Percentiles rank a stretch among this genome's conserved stretches.
These are phyloP conservation scores for Petroica traversi DNA, from an alignment of 2,113 vertebrate genomes.

Conservation along the genomic window DNA sequence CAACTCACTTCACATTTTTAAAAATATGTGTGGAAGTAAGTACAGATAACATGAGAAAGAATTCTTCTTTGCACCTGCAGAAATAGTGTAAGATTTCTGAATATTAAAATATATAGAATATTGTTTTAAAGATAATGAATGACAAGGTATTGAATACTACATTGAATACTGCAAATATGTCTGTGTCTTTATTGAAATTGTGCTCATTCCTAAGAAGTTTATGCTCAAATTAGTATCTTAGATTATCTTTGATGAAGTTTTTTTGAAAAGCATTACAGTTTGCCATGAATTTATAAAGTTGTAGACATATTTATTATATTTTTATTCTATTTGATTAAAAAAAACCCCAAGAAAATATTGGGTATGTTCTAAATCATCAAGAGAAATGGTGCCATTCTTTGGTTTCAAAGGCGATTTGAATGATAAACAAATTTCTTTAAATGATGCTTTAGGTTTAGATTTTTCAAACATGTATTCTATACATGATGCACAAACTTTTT, in stretches of 20 bases:
- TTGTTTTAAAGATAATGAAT: not conserved
- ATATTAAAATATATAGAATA: not conserved
- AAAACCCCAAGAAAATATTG: not conserved
- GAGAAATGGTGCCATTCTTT: not conserved
- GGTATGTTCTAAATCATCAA: not conserved
- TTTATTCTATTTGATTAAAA: not conserved
- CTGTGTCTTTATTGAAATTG: not conserved
- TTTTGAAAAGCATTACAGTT: not conserved
- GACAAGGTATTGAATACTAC: not conserved
- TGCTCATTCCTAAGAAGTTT: not conserved
- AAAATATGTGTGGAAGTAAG: not conserved
- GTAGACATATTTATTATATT: not conserved
- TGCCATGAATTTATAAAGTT: not conserved
- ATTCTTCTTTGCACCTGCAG: not conserved
- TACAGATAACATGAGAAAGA: not conserved
- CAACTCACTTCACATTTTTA: not conserved
- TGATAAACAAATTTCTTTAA: not conserved
- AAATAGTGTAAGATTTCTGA: not conserved
- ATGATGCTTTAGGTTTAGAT: not conserved
- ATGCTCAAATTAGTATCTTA: not conserved
- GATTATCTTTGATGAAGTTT: not conserved
- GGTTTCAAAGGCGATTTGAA: not conserved
- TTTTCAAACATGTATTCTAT: not conserved
- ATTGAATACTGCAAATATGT: not conserved
- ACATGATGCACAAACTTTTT: not conserved